phyloP scores from a whole-genome alignment of 2,113 vertebrate species.

The Anguilla rostrata region DNA sequence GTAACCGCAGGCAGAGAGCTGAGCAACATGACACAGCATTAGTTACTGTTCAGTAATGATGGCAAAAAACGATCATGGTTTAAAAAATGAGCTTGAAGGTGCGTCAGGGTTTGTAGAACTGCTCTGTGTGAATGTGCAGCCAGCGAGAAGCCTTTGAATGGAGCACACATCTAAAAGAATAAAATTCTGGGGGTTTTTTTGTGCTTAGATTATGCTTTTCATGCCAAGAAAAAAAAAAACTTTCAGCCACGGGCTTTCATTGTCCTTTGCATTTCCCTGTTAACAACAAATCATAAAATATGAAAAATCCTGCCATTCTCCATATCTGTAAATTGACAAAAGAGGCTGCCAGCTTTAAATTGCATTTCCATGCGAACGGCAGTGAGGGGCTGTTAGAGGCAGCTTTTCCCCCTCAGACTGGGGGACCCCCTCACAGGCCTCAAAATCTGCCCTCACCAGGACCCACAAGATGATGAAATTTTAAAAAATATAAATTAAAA shows the following conservation, averaged over 20 bases:
- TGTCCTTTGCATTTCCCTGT: background rate
- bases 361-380: background rate
- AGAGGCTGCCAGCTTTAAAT: background rate
- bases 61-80: background rate
- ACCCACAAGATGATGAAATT: background rate
- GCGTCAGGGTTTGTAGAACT: background rate
- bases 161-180: background rate
- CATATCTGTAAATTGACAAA: background rate
- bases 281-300: background rate
- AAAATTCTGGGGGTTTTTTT: background rate
- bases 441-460: constrained; percentile 19
- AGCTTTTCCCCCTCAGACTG: background rate
- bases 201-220: background rate
- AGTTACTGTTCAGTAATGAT: too few species aligned
- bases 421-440: background rate
- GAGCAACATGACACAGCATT: too few species aligned
- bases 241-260: background rate
- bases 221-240: background rate
- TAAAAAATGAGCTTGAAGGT: background rate
- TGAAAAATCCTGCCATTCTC: constrained; percentile 6
- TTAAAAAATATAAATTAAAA: background rate
- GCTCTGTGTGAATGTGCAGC: background rate
- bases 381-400: background rate
- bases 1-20: too few species aligned
- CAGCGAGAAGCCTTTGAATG: background rate